phyloP scores from a whole-genome alignment of 2,797 vertebrate species.

The Carcharodon carcharias region DNA sequence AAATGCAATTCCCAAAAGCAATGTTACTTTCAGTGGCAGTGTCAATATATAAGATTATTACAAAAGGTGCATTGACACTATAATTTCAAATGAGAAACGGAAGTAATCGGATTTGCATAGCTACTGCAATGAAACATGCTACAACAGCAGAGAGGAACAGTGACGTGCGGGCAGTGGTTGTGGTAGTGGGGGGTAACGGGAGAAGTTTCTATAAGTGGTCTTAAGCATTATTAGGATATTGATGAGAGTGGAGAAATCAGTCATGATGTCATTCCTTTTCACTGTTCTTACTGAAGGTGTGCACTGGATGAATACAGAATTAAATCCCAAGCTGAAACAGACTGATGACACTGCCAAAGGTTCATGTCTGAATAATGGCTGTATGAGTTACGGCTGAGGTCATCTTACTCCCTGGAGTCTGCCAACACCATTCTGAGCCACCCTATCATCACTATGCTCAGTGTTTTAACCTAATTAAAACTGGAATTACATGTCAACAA shows the following conservation, averaged over 20 bases:
- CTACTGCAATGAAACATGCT: background rate
- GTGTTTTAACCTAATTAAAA: background rate
- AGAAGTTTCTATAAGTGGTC: background rate
- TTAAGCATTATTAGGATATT: background rate
- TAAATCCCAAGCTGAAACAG: background rate
- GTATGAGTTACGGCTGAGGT: background rate
- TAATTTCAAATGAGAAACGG: background rate
- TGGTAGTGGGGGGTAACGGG: background rate
- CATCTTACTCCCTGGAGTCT: background rate
- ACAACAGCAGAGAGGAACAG: background rate
- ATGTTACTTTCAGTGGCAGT: background rate
- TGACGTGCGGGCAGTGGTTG: background rate
- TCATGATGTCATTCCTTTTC: background rate
- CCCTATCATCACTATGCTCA: background rate
- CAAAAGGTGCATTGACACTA: background rate
- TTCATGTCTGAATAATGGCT: background rate
- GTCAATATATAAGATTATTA: background rate
- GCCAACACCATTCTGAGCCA: background rate
- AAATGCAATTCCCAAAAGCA: background rate
- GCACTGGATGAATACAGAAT: background rate
- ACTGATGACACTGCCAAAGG: background rate
- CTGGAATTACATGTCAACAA: background rate
- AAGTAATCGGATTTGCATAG: background rate
- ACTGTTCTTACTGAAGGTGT: background rate
- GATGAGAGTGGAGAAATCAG: background rate